Evolutionary conservation across 2,797 vertebrate genomes (phyloP).

Genomic region (Agapornis canus): DNA sequence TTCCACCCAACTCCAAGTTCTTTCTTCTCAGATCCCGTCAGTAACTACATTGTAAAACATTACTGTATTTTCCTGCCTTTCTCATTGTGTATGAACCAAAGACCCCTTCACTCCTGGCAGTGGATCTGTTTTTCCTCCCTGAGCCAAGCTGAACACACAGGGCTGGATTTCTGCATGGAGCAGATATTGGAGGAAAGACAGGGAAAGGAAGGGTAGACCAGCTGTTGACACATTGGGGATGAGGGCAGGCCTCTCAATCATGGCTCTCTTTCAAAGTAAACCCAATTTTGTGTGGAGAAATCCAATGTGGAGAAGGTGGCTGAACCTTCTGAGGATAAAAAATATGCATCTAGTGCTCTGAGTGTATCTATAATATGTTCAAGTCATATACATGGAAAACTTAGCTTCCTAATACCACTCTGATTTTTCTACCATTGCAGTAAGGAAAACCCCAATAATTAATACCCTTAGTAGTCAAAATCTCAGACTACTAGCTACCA

Average conservation of each 20-base stretch:
- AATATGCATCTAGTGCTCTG: neutral
- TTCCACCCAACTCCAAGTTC: neutral
- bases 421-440: neutral
- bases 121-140: neutral
- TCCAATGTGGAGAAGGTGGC: neutral
- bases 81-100: neutral
- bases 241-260: neutral
- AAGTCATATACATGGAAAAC: neutral
- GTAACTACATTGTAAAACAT: neutral
- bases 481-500: neutral
- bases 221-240: neutral
- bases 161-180: neutral
- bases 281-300: neutral
- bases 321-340: neutral
- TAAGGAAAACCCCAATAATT: neutral
- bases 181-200: neutral
- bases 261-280: neutral
- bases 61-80: neutral
- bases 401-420: neutral
- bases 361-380: neutral
- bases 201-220: neutral
- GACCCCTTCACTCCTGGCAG: fast-evolving
- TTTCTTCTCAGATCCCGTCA: neutral
- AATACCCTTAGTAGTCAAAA: neutral
- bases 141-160: fast-evolving